Percentiles rank a stretch among this genome's conserved stretches.
Evolutionary conservation across 2,888 invertebrate genomes (phyloP).

Genomic region (Augiades crinisus): DNA sequence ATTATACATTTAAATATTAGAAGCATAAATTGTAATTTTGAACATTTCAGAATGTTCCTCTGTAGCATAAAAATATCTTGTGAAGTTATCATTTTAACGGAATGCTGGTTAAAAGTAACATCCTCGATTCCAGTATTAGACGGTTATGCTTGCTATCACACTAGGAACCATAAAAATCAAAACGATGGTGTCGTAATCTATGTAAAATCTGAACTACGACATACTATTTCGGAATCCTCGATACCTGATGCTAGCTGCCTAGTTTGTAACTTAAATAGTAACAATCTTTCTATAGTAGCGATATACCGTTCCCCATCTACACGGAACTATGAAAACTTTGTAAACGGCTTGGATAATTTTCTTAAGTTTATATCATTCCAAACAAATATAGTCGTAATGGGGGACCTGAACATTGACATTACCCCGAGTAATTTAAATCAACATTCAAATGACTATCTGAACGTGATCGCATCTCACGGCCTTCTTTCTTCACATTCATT

Average conservation of each 20-base stretch:
- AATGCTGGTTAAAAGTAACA: not conserved
- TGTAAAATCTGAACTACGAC: not conserved
- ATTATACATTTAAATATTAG: conserved; percentile 11
- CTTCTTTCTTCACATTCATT: conserved; percentile 17
- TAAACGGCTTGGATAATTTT: not conserved
- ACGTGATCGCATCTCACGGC: conserved; percentile 16
- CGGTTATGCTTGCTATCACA: not conserved
- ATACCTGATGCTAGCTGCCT: conserved; percentile 6
- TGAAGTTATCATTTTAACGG: conserved; percentile 7
- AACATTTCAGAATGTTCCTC: not conserved
- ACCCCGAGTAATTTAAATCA: not conserved
- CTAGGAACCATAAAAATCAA: conserved; percentile 1
- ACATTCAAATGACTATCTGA: conserved; percentile 7
- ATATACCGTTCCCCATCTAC: conserved; percentile 14
- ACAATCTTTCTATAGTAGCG: not conserved
- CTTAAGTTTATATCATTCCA: not conserved
- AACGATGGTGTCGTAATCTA: conserved; percentile 15
- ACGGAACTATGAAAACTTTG: conserved; percentile 2
- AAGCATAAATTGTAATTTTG: conserved; percentile 10
- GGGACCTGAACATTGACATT: conserved; percentile 23
- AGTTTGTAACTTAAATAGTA: not conserved
- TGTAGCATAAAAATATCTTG: not conserved
- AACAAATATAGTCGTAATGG: conserved; percentile 7
- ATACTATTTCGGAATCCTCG: not conserved
- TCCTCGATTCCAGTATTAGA: not conserved